Conservation (phyloP, 2,113 vertebrate species). For the Rutilus rutilus region DNA sequence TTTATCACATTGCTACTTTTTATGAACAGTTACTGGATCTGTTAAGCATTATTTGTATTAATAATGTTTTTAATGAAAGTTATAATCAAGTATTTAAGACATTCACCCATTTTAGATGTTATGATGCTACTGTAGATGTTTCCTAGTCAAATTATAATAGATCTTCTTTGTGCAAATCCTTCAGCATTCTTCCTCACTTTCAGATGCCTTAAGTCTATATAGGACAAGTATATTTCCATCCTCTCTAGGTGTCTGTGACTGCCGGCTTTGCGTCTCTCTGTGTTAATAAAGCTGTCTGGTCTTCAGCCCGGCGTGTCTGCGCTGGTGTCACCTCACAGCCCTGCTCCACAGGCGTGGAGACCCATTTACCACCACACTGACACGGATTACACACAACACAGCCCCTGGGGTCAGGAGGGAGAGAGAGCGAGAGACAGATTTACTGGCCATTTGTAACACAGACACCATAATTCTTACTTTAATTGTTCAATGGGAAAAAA, state of each 20-base stretch:
- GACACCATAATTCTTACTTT: background rate
- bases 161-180: background rate
- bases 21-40: too few relatives aligned
- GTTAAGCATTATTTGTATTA: background rate
- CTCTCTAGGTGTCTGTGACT: constrained; percentile 61
- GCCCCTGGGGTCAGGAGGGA: constrained; percentile 40
- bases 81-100: background rate
- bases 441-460: constrained; percentile 59
- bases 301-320: constrained; percentile 58
- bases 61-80: background rate
- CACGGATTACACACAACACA: constrained; percentile 77
- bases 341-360: constrained; percentile 75
- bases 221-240: constrained; percentile 10
- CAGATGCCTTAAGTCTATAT: background rate
- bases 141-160: background rate
- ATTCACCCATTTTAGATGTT: background rate
- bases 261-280: constrained; percentile 55
- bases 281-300: constrained; percentile 79
- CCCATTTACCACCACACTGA: constrained; percentile 72
- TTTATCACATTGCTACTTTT: too few relatives aligned
- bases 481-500: constrained; percentile 8
- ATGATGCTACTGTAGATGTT: background rate
- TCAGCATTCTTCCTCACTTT: background rate
- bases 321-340: constrained; percentile 53
- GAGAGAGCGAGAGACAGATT: constrained; percentile 45